phyloP scores from a whole-genome alignment of 2,113 vertebrate species.

The Oreocharis arfaki region DNA sequence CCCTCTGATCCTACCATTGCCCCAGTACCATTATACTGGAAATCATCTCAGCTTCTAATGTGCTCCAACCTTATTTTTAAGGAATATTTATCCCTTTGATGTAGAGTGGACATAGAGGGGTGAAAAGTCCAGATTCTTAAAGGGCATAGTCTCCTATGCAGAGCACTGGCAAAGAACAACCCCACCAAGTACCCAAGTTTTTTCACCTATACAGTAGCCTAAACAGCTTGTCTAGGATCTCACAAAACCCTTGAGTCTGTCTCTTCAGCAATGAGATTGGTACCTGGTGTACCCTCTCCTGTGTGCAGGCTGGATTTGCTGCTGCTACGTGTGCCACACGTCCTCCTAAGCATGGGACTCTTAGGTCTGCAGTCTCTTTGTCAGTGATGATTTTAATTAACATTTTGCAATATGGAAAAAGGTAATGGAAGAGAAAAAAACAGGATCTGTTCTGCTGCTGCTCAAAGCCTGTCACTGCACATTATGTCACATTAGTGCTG shows the following conservation, averaged over 20 bases:
- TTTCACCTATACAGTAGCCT: neutral
- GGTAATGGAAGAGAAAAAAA: neutral
- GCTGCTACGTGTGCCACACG: neutral
- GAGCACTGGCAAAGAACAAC: neutral
- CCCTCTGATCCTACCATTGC: neutral
- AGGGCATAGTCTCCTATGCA: neutral
- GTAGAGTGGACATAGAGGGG: neutral
- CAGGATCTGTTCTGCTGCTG: neutral
- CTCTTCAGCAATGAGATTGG: neutral
- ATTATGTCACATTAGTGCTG: slow-evolving; percentile 44
- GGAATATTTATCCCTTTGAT: neutral
- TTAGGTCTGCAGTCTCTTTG: neutral
- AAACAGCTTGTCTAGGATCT: neutral
- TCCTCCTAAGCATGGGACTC: neutral
- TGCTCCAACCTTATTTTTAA: neutral
- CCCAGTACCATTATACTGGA: neutral
- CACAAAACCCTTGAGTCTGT: neutral
- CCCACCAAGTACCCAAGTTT: neutral
- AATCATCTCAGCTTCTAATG: neutral
- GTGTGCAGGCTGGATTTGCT: neutral
- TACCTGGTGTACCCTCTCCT: neutral
- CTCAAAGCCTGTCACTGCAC: slow-evolving; percentile 8
- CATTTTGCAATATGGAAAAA: neutral
- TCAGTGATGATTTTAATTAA: slow-evolving; percentile 9
- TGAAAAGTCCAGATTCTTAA: neutral